Base-by-base conservation (phyloP, 2,797 vertebrate genomes). In the Pristis pectinata region DNA sequence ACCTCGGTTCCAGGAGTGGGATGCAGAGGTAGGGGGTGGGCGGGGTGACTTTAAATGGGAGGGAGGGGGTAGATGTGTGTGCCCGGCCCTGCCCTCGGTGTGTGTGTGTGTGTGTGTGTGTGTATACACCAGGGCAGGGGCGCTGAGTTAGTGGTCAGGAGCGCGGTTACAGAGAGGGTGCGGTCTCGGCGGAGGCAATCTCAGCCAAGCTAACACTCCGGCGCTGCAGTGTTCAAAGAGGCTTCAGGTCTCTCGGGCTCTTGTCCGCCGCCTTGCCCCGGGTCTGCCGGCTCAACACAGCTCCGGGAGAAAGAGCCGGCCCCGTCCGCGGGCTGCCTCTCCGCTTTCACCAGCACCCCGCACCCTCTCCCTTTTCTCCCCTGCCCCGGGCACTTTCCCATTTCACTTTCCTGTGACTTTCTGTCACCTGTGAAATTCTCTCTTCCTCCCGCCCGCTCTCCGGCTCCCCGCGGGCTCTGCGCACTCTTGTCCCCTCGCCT, bases 141-240 rank as follows among this genome's bases (percentile, higher is more conserved):
- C 11, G 4, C 15, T 30, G 24, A 41, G n/a, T 1, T 34, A 3
- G 41, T 41, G 87, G 53, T 27, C 24, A 77, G 74, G 91, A 64
- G 91, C 41, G 67, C 61, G 91, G 67, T 93, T 72, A 41, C 37
- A 72, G 10, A 27, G 61, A 67, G 91, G 91, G 91, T 93, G 91
- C 91, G 91, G 91, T 72, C 41, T 93, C 67, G 1, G 37, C 10
- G 44, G 22, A 30, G 5, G 19, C 24, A 17, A 72, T 41, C 64
- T 72, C 64, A 30, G 61, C 41, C 56, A 15, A 80, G 17, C 27
- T 24, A 7, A 24, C n/a, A 15, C 64, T 17, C 3, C 70, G 49
- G 30, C 67, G 11, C 91, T 3, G 91, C 11, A 70, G 8, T 8
- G 64, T 41, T 49, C 22, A 41, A 49, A 64, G 59, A 22, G 30